Evolutionary conservation across 2,888 invertebrate genomes (phyloP).

Genomic region (Spodoptera picta): DNA sequence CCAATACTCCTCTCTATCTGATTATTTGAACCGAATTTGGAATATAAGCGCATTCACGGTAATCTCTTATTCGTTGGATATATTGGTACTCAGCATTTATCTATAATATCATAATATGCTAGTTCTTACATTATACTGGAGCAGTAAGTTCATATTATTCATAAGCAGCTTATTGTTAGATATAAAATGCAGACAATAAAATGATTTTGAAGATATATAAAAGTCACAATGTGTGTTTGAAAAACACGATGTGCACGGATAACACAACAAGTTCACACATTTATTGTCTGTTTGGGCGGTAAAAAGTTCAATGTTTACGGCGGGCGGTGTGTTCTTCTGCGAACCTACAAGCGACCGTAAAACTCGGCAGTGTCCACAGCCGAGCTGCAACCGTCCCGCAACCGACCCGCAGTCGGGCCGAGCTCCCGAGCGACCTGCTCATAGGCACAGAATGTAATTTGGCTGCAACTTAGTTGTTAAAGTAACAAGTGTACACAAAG

Average conservation of each 20-base stretch:
- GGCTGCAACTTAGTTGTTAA: not conserved
- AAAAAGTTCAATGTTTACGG: conserved; percentile 33
- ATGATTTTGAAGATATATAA: too few relatives aligned
- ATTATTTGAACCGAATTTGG: too few relatives aligned
- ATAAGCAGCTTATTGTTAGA: too few relatives aligned
- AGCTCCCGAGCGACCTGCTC: not conserved
- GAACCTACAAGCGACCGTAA: conserved; percentile 18
- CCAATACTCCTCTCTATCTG: too few relatives aligned
- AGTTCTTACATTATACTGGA: too few relatives aligned
- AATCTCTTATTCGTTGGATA: too few relatives aligned
- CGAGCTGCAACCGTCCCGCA: conserved; percentile 20
- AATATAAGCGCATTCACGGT: too few relatives aligned
- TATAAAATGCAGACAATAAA: too few relatives aligned
- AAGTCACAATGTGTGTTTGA: not conserved
- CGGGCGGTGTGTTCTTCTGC: conserved; percentile 13
- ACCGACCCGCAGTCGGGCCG: not conserved
- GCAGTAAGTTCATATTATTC: too few relatives aligned
- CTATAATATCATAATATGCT: too few relatives aligned
- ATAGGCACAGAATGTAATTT: conserved; percentile 1
- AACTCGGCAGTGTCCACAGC: conserved; percentile 9
- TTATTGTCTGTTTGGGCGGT: conserved; percentile 20
- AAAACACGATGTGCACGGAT: conserved; percentile 9
- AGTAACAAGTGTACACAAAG: too few relatives aligned
- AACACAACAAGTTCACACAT: conserved; percentile 22
- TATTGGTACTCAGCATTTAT: too few relatives aligned